phyloP scores from a whole-genome alignment of 2,888 invertebrate species.

The Amblyteles armatorius region DNA sequence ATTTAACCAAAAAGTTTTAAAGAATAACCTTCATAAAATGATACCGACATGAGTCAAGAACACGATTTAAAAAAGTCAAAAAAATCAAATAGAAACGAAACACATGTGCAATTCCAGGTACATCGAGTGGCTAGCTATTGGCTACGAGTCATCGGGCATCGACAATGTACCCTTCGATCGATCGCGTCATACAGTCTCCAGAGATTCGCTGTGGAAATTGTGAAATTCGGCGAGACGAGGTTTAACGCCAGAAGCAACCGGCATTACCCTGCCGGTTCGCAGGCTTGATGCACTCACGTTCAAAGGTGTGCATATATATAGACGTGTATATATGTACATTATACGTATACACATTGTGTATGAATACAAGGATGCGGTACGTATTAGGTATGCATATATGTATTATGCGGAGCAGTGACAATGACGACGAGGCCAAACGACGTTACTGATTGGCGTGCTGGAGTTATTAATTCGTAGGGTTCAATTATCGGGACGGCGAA shows the following conservation, averaged over 20 bases:
- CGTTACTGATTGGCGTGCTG: conserved; percentile 82
- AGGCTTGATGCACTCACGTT: conserved; percentile 43
- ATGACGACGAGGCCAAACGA: conserved; percentile 69
- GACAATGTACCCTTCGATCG: conserved; percentile 51
- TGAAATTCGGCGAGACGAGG: conserved; percentile 47
- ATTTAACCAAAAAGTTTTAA: conserved; percentile 13
- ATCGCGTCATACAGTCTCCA: conserved; percentile 17
- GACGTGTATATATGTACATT: neutral
- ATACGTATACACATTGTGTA: neutral
- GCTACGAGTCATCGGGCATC: conserved; percentile 56
- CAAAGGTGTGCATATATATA: neutral
- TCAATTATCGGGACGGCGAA: conserved; percentile 79
- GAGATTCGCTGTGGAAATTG: conserved; percentile 35
- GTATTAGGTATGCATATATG: conserved; percentile 63
- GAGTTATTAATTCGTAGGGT: conserved; percentile 83
- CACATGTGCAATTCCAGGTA: conserved; percentile 50
- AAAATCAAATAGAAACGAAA: conserved; percentile 35
- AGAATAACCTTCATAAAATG: neutral
- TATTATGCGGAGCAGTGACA: conserved; percentile 67
- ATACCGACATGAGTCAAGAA: neutral
- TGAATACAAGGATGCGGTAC: conserved; percentile 10
- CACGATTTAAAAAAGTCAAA: neutral
- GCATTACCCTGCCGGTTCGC: conserved; percentile 42
- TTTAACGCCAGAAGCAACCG: conserved; percentile 37
- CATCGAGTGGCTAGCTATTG: conserved; percentile 56